Evolutionary conservation across 2,888 invertebrate genomes (phyloP).

Genomic region (Agrochola macilenta): DNA sequence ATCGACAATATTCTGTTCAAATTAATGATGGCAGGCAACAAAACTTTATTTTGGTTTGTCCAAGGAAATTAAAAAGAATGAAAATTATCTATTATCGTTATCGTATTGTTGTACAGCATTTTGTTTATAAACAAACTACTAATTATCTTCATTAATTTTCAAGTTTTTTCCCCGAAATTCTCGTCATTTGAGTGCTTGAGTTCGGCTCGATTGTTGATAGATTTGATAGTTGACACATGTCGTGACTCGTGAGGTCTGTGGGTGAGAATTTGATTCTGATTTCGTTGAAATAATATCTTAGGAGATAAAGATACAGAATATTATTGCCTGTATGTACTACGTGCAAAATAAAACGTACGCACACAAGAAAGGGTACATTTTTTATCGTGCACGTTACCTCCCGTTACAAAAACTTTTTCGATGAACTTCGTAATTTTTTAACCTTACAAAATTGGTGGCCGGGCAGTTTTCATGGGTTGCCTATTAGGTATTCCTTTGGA

Average conservation of each 20-base stretch:
- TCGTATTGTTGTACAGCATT: neutral
- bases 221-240: neutral
- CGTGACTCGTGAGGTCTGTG: neutral
- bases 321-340: neutral
- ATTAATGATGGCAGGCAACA: neutral
- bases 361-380: neutral
- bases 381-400: no score
- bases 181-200: neutral
- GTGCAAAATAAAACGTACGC: conserved; percentile 20
- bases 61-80: neutral
- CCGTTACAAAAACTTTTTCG: no score
- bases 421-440: no score
- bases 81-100: neutral
- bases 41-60: neutral
- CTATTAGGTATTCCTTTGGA: no score
- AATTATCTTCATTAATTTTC: neutral
- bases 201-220: neutral
- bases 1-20: neutral
- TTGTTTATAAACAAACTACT: conserved; percentile 14
- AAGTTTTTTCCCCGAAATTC: neutral
- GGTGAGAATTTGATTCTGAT: neutral
- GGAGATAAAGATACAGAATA: neutral
- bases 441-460: no score
- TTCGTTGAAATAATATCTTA: conserved; percentile 7
- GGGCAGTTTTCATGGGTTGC: no score